Evolutionary conservation across 2,113 vertebrate species (phyloP).

Genomic region (Perognathus longimembris): DNA sequence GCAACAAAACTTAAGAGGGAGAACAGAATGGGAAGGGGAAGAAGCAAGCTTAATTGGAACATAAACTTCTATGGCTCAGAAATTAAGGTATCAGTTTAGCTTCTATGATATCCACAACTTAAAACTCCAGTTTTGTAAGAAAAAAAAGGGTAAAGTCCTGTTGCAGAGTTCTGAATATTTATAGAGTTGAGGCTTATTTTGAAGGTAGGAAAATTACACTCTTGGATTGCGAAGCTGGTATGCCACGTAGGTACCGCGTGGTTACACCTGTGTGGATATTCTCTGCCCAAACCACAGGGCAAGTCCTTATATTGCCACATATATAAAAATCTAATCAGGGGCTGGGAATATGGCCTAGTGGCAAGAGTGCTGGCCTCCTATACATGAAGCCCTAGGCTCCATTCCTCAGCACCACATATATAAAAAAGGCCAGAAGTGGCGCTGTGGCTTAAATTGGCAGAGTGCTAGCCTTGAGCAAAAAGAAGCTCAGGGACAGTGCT

Average conservation of each 20-base stretch:
- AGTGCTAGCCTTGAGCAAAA: too few relatives aligned
- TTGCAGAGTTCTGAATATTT: neutral
- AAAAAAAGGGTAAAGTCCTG: neutral
- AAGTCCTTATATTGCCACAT: neutral
- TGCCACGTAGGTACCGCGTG: neutral
- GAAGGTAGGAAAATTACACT: neutral
- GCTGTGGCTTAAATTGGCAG: too few relatives aligned
- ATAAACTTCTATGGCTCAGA: conserved; percentile 26
- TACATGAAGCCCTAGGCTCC: too few relatives aligned
- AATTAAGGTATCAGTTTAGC: conserved; percentile 29
- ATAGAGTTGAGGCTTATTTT: neutral
- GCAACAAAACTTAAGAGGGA: conserved; percentile 5
- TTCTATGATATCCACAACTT: neutral
- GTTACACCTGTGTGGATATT: neutral
- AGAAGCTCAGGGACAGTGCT: too few relatives aligned
- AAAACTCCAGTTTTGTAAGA: neutral
- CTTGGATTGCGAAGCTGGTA: neutral
- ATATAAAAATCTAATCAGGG: neutral
- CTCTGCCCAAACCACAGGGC: conserved; percentile 1
- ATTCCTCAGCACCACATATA: too few relatives aligned
- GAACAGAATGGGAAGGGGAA: neutral
- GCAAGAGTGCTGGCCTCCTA: too few relatives aligned
- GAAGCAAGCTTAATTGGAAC: neutral
- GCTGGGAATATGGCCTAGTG: too few relatives aligned
- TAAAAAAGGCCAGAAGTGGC: too few relatives aligned